Conservation (phyloP, 2,113 vertebrate species). For the Amphiprion ocellaris region DNA sequence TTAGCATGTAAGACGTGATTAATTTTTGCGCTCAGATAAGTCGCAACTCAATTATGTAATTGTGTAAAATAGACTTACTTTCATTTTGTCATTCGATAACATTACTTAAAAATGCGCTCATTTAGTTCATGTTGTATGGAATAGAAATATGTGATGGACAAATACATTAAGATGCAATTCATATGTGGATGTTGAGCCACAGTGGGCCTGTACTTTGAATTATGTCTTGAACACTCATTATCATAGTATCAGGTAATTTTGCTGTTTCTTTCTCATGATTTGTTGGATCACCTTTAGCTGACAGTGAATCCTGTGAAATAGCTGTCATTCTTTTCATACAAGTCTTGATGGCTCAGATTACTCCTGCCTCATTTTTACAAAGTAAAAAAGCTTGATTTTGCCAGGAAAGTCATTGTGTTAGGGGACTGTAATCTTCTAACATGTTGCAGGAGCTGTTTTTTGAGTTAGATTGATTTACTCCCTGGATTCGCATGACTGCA, state of each 20-base stretch:
- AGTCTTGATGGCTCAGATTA: slow-evolving; percentile 26
- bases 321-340: slow-evolving; percentile 37
- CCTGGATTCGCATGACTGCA: background rate
- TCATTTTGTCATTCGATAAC: too few species aligned
- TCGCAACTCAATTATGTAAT: too few species aligned
- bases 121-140: too few species aligned
- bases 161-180: too few species aligned
- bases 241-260: background rate
- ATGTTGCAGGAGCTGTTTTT: slow-evolving; percentile 4
- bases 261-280: too few species aligned
- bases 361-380: slow-evolving; percentile 5
- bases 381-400: slow-evolving; percentile 16
- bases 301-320: slow-evolving; percentile 49
- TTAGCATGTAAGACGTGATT: too few species aligned
- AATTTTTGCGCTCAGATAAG: too few species aligned
- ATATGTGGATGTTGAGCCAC: too few species aligned
- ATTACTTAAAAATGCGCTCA: too few species aligned
- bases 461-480: background rate
- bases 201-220: too few species aligned
- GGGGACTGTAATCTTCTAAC: background rate
- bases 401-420: background rate
- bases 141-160: too few species aligned
- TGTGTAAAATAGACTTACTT: too few species aligned
- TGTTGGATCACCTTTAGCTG: background rate
- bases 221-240: background rate